These are phyloP conservation scores for Jordanella pulchra DNA, from an alignment of 2,797 vertebrate species.

Conservation along the genomic window DNA sequence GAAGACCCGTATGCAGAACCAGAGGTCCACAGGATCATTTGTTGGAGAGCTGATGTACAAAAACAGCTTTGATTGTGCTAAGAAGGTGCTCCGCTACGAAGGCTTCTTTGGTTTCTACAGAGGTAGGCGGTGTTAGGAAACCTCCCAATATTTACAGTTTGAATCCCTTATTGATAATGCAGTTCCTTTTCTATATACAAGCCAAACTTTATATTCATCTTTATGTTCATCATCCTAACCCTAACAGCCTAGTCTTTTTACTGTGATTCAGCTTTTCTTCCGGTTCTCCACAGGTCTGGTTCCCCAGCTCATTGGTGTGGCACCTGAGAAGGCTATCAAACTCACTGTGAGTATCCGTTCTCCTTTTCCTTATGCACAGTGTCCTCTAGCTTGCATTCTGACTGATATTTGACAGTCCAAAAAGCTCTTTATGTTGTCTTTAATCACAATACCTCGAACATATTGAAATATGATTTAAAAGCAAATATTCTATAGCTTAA, in stretches of 20 bases:
- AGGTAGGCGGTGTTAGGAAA: slow-evolving; percentile 75
- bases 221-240: no score
- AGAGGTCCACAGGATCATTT: slow-evolving; percentile 91
- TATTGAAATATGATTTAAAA: no score
- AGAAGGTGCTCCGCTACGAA: slow-evolving; percentile 97
- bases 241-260: slow-evolving; percentile 14
- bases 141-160: not conserved
- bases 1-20: slow-evolving; percentile 99
- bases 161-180: not conserved
- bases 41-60: slow-evolving; percentile 98
- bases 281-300: slow-evolving; percentile 86
- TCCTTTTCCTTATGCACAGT: no score
- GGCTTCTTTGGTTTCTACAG: slow-evolving; percentile 97
- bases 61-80: slow-evolving; percentile 98
- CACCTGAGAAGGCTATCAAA: slow-evolving; percentile 99
- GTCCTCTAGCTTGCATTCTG: not conserved
- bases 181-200: not conserved
- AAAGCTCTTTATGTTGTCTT: not conserved
- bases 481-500: not conserved
- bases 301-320: slow-evolving; percentile 97
- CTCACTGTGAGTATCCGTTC: slow-evolving; percentile 87
- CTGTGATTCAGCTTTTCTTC: slow-evolving; percentile 3
- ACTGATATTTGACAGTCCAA: not conserved
- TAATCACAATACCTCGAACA: not conserved
- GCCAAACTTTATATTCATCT: no score